These are phyloP conservation scores for Ataeniobius toweri DNA, from an alignment of 2,797 vertebrate species.

Conservation along the genomic window DNA sequence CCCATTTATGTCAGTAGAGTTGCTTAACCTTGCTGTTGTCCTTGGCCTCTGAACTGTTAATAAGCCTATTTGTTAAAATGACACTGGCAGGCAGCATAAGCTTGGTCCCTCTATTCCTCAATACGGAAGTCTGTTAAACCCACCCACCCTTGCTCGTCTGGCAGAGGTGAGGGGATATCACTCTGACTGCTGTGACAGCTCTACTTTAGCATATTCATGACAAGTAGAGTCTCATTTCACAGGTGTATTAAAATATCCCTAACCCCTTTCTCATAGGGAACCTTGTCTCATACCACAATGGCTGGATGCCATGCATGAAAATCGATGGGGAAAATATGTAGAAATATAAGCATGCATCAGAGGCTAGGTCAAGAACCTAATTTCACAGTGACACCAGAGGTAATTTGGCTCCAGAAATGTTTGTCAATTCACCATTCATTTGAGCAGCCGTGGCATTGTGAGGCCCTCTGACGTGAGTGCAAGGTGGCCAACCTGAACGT, in stretches of 20 bases:
- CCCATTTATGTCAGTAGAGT: slow-evolving; percentile 59
- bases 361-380: slow-evolving; percentile 99
- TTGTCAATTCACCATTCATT: slow-evolving; percentile 98
- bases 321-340: slow-evolving; percentile 95
- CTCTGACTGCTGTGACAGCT: slow-evolving; percentile 91
- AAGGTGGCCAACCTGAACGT: slow-evolving; percentile 95
- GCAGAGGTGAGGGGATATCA: slow-evolving; percentile 86
- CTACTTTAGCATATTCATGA: slow-evolving; percentile 96
- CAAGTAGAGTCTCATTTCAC: slow-evolving; percentile 90
- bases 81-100: slow-evolving; percentile 78
- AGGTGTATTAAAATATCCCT: slow-evolving; percentile 97
- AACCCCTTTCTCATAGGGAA: slow-evolving; percentile 87
- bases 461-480: slow-evolving; percentile 83
- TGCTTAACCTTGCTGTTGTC: slow-evolving; percentile 76
- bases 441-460: slow-evolving; percentile 86
- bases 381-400: slow-evolving; percentile 97
- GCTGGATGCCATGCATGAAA: slow-evolving; percentile 90
- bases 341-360: slow-evolving; percentile 98
- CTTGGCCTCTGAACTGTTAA: slow-evolving; percentile 82
- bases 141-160: slow-evolving; percentile 61
- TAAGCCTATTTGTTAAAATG: slow-evolving; percentile 83
- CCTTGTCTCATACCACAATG: slow-evolving; percentile 85
- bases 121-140: slow-evolving; percentile 65
- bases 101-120: slow-evolving; percentile 63
- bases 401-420: slow-evolving; percentile 98